Conservation (phyloP, 2,888 invertebrate genomes). For the Oligia fasciuncula region DNA sequence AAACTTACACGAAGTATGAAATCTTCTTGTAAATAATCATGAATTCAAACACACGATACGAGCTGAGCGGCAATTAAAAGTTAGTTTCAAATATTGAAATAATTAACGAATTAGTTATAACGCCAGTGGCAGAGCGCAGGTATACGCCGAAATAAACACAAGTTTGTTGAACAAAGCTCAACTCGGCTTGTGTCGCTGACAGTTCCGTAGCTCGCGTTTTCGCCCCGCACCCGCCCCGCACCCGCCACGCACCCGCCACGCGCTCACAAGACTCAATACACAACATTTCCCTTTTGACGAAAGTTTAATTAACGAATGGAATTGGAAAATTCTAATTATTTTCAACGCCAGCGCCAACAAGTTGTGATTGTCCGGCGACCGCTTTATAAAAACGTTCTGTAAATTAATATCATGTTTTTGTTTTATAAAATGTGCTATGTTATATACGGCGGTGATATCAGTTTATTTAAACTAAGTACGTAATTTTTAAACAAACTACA, state of each 20-base stretch:
- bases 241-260: conserved; percentile 10
- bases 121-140: conserved; percentile 3
- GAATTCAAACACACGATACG: neutral
- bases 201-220: conserved; percentile 27
- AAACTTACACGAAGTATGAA: neutral
- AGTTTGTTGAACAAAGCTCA: conserved; percentile 35
- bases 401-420: conserved; percentile 18
- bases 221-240: conserved; percentile 1
- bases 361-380: neutral
- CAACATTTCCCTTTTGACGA: conserved; percentile 56
- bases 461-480: neutral
- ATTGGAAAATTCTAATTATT: conserved; percentile 62
- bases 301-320: conserved; percentile 63
- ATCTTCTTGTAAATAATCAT: neutral
- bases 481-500: neutral
- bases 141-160: conserved; percentile 6
- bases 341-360: conserved; percentile 14
- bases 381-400: conserved; percentile 7
- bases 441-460: neutral
- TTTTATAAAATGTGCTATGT: neutral
- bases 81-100: conserved; percentile 39
- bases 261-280: conserved; percentile 51
- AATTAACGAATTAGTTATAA: conserved; percentile 27
- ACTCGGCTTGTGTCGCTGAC: conserved; percentile 47
- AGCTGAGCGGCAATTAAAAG: conserved; percentile 20